Conservation (phyloP, 2,113 vertebrate species). For the Lophius piscatorius region DNA sequence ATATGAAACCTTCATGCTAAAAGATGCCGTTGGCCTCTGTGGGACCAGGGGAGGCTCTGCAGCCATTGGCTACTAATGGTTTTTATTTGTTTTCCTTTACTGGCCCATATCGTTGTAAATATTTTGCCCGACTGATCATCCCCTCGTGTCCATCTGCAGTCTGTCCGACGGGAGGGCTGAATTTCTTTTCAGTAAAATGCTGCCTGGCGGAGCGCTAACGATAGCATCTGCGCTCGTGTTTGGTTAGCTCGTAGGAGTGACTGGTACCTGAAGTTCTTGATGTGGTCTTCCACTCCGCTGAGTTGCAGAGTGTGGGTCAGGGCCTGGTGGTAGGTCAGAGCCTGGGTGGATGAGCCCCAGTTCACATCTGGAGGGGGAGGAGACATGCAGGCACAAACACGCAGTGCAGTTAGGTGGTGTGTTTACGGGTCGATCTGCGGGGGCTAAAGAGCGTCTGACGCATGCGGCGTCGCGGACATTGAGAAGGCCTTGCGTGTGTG, state of each 20-base stretch:
- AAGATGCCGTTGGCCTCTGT: no score
- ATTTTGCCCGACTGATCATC: no score
- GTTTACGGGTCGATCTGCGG: constrained; percentile 37
- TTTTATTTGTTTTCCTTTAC: no score
- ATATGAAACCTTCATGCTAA: no score
- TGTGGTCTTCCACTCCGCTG: constrained; percentile 93
- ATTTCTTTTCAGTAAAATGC: neutral
- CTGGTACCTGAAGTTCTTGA: constrained; percentile 96
- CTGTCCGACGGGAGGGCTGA: neutral
- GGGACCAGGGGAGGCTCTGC: no score
- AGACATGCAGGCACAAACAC: constrained; percentile 57
- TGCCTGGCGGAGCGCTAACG: neutral
- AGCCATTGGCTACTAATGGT: no score
- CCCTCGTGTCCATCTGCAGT: no score
- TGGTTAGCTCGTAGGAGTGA: no score
- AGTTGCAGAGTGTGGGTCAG: constrained; percentile 94
- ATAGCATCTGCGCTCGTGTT: no score
- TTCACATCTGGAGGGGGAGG: constrained; percentile 90
- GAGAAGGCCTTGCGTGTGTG: constrained; percentile 45
- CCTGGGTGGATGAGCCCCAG: constrained; percentile 98
- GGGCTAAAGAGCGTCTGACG: constrained; percentile 30
- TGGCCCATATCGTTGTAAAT: no score
- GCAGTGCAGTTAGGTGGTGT: constrained; percentile 36
- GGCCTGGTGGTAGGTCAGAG: constrained; percentile 94
- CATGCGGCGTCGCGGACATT: constrained; percentile 46